Evolutionary conservation across 1,140 invertebrate genomes (phyloP), one percentile per base, ranked within the genome.

Genomic region (Zaprionus inermis): DNA sequence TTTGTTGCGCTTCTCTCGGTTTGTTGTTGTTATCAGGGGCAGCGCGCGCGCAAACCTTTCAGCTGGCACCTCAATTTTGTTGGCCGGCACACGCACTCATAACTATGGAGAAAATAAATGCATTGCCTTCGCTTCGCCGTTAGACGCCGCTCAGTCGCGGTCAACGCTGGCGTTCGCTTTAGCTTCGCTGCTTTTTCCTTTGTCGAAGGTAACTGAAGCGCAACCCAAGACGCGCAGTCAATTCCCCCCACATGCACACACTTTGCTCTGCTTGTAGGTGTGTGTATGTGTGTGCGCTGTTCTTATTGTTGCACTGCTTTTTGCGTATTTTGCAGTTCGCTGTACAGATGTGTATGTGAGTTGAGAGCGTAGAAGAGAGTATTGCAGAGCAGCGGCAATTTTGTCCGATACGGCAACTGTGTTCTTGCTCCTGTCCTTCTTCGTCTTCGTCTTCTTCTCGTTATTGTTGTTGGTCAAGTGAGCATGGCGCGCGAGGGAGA

Each of bases 201-300:
- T 88, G 82, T 85, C 65, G 76, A 88, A 79, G 79, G 82, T 73
- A 85, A 88, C 83, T 85, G 83, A 88, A 88, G 76, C 82, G 82
- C 79, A 75, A 82, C 76, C 59, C 66, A 74, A 73, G 65, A 69
- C 71, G 65, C 69, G 72, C 58, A 70, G 66, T 70, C 66, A 74
- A 63, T 70, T 74, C 56, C 46, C 36, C 22, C 55, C 66, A 71
- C 38, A 55, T 57, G 55, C 51, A 73, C 63, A 59, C 63, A 63
- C 30, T 32, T 63, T 70, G 66, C 69, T 41, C 57, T 63, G 22
- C 14, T 12, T 24, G 24, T 28, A 28, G 24, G 24, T 24, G 22
- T 4, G 22, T 24, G 22, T 24, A 4, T 28, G 24, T 28, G 24
- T 28, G 24, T 28, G 24, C n/a, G n/a, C n/a, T n/a, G n/a, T n/a